phyloP scores from a whole-genome alignment of 2,113 vertebrate genomes.

The Larimichthys polyactis region DNA sequence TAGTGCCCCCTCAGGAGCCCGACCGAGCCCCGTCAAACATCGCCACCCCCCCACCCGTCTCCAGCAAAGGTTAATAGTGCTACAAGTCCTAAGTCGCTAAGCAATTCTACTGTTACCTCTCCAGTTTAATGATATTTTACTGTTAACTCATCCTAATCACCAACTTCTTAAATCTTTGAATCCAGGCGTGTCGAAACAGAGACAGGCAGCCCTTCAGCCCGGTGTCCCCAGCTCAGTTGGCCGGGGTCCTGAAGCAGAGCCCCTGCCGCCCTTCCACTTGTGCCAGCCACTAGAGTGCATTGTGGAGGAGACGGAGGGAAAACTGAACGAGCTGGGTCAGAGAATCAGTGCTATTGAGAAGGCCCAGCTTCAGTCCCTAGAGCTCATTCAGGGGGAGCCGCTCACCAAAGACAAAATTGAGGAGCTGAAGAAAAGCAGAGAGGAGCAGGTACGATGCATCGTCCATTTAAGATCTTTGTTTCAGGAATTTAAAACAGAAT shows the following conservation, averaged over 20 bases:
- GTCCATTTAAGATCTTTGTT: not conserved
- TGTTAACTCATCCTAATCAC: not conserved
- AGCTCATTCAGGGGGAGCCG: conserved; percentile 99
- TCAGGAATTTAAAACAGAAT: not conserved
- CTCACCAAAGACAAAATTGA: conserved; percentile 99
- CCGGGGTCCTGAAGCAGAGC: conserved; percentile 88
- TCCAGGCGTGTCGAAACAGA: conserved; percentile 94
- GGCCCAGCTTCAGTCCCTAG: conserved; percentile 97
- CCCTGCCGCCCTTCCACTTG: conserved; percentile 95
- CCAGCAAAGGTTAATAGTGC: conserved; percentile 91
- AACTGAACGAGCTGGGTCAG: conserved; percentile 99
- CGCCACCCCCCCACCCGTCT: conserved; percentile 87
- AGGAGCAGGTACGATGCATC: conserved; percentile 89
- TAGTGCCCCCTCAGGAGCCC: conserved; percentile 98
- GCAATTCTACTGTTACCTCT: not conserved
- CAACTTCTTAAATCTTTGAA: not conserved
- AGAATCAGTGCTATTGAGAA: conserved; percentile 99
- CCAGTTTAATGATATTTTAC: not conserved
- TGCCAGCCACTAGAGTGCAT: conserved; percentile 99
- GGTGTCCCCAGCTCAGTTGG: conserved; percentile 74
- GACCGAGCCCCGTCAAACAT: conserved; percentile 94
- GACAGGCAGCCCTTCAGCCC: conserved; percentile 93
- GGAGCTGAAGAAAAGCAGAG: conserved; percentile 99
- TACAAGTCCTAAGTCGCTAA: not conserved
- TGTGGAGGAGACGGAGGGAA: conserved; percentile 99